These are phyloP conservation scores for Ctenodactylus gundi DNA, from an alignment of 2,113 vertebrate genomes.

Conservation along the genomic window DNA sequence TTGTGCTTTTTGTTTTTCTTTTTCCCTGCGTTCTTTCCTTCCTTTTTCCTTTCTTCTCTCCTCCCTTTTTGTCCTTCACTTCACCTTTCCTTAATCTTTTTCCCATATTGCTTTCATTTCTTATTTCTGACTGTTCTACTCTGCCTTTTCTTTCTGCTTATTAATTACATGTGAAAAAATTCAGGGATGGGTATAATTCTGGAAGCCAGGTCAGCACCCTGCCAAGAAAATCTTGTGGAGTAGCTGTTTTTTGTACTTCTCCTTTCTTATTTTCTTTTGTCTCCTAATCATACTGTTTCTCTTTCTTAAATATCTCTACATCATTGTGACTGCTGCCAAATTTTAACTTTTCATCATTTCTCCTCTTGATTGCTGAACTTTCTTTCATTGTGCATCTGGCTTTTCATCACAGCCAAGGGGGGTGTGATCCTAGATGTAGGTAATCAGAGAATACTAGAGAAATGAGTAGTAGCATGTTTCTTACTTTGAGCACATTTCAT, in stretches of 20 bases:
- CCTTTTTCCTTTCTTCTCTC: background rate
- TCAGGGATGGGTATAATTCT: background rate
- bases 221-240: background rate
- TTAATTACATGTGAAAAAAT: background rate
- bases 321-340: background rate
- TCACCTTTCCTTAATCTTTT: too few relatives aligned
- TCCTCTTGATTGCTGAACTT: background rate
- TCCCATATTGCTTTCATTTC: background rate
- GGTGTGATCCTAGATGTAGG: background rate
- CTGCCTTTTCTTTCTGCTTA: background rate
- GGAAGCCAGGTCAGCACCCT: background rate
- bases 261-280: background rate
- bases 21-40: background rate
- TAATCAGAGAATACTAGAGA: background rate
- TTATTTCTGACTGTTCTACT: background rate
- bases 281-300: background rate
- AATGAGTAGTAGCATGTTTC: background rate
- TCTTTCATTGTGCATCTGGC: background rate
- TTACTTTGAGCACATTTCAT: background rate
- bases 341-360: background rate
- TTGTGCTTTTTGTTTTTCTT: background rate
- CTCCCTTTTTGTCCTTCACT: accelerated
- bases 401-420: background rate
- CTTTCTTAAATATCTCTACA: background rate
- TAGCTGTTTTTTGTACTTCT: background rate